Evolutionary conservation across 2,888 invertebrate genomes (phyloP).

Genomic region (Lasioglossum villosulum): DNA sequence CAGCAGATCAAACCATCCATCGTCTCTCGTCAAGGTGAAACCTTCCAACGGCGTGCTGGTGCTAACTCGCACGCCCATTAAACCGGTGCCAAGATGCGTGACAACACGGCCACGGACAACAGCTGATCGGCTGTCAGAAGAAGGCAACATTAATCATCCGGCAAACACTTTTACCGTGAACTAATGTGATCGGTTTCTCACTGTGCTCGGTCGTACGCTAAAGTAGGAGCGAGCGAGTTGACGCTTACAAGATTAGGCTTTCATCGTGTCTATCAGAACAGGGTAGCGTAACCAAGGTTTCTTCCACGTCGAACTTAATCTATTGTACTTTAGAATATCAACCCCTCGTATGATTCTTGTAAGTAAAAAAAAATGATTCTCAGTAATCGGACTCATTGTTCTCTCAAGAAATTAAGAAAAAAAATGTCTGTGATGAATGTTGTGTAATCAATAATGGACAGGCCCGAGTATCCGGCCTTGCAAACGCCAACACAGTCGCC

Average conservation of each 20-base stretch:
- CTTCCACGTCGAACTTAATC: neutral
- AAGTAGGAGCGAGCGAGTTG: neutral
- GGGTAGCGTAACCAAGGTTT: neutral
- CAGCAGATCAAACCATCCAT: conserved; percentile 98
- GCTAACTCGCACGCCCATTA: conserved; percentile 98
- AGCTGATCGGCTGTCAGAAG: conserved; percentile 93
- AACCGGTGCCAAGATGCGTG: conserved; percentile 95
- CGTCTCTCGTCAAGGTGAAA: conserved; percentile 96
- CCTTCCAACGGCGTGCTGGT: conserved; percentile 98
- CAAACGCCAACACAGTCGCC: neutral
- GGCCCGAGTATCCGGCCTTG: neutral
- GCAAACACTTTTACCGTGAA: conserved; percentile 31
- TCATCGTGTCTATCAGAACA: neutral
- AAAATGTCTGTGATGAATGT: too few species aligned
- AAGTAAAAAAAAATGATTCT: neutral
- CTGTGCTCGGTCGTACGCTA: conserved; percentile 67
- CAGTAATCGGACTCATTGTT: too few species aligned
- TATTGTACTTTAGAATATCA: neutral
- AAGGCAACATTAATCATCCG: conserved; percentile 64
- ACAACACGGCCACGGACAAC: conserved; percentile 98
- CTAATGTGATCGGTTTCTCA: conserved; percentile 61
- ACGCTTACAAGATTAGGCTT: neutral
- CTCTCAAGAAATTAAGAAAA: too few species aligned
- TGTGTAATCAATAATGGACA: too few species aligned
- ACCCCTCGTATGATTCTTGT: neutral